Evolutionary conservation across 2,888 invertebrate species (phyloP).

Genomic region (Pristionchus entomophagus): DNA sequence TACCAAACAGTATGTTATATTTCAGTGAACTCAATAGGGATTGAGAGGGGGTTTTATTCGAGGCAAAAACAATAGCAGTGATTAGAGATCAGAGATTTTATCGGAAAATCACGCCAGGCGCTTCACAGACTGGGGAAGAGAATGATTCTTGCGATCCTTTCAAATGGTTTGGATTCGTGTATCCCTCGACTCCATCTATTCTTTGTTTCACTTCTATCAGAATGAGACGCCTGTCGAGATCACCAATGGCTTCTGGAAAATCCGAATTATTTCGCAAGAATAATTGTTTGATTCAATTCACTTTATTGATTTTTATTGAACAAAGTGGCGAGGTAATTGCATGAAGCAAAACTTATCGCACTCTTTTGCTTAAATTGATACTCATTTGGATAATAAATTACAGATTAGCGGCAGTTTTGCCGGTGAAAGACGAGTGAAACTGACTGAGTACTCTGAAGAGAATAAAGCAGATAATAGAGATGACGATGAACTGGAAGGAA

Average conservation of each 20-base stretch:
- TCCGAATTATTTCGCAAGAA: neutral
- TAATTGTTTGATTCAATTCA: no score
- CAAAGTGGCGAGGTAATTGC: no score
- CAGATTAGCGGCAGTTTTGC: no score
- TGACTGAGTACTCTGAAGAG: neutral
- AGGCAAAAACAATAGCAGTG: no score
- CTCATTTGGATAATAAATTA: no score
- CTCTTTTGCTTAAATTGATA: no score
- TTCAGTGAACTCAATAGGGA: no score
- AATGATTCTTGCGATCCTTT: neutral
- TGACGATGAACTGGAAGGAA: constrained; percentile 8
- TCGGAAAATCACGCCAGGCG: neutral
- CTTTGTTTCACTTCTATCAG: neutral
- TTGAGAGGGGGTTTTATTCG: no score
- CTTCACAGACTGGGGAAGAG: neutral
- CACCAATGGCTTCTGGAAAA: neutral
- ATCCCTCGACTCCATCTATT: neutral
- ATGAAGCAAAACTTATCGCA: no score
- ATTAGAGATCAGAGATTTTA: neutral
- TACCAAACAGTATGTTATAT: no score
- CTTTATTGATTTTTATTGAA: no score
- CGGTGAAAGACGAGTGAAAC: no score
- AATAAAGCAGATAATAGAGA: neutral
- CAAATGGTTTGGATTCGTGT: neutral
- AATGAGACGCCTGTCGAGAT: neutral